Evolutionary conservation across 2,113 vertebrate genomes (phyloP), one percentile per base, ranked within the genome.

Genomic region (Myanophis thanlyinensis): DNA sequence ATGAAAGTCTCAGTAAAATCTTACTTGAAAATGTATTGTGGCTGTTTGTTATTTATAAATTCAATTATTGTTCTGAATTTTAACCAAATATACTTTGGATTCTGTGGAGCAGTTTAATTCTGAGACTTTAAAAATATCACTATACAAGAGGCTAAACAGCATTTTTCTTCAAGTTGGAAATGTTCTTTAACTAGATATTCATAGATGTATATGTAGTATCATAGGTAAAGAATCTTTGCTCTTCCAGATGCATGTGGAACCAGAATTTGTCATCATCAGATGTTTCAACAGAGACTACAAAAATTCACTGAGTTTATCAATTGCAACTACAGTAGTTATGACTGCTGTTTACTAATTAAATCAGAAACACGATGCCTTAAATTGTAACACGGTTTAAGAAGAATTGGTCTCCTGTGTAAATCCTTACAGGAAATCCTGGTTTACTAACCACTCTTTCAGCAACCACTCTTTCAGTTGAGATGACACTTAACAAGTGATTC

Each of bases 51-150:
- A 52, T 53, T 88, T 88, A 59, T 49, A 88, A 73, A 25, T 88
- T 87, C 48, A 73, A 44, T 88, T 88, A 27, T 90, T 94, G 20
- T 35, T 92, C 22, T 46, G 40, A 95, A 95, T 11, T 44, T 53
- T 90, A 92, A 94, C 44, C 25, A 30, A 91, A 93, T 10, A 5
- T 25, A 35, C 94, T 91, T 87, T 22, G 25, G 92, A 89, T 0
- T 25, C 89, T 44, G 9, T 89, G 89, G 40, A 49, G 91, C 30
- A 94, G 40, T 1, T 93, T 59, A 46, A 84, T 44, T 44, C n/a
- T 3, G 80, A 20, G 85, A 95, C 94, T 93, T 93, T 80, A 92
- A 95, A 52, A 88, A 94, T 52, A 2, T 25, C n/a, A n/a, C 18
- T 44, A 25, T 40, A 51, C 7, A 22, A 91, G 0, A 53, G 7